These are phyloP conservation scores for Syritta pipiens DNA, from an alignment of 2,888 invertebrate genomes.

Conservation along the genomic window DNA sequence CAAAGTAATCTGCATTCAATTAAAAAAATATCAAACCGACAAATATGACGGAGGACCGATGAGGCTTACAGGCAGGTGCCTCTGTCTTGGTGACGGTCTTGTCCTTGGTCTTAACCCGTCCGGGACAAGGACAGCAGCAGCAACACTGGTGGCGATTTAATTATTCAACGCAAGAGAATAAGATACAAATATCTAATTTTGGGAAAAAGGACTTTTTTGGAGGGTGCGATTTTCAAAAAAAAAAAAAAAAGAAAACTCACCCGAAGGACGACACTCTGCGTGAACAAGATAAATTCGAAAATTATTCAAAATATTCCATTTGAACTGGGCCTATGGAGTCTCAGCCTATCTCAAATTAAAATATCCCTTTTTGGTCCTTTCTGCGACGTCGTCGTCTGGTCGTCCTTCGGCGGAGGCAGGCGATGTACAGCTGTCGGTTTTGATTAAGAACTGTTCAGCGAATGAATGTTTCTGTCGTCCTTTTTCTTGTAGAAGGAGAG, in stretches of 20 bases:
- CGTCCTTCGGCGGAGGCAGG: background rate
- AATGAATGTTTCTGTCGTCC: constrained; percentile 60
- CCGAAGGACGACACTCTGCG: constrained; percentile 7
- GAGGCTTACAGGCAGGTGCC: too few species aligned
- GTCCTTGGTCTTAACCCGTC: constrained; percentile 52
- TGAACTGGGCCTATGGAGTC: constrained; percentile 7
- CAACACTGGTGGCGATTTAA: too few species aligned
- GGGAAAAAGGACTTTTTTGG: constrained; percentile 29
- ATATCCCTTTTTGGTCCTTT: constrained; percentile 20
- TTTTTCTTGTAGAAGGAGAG: constrained; percentile 38
- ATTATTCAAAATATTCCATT: constrained; percentile 61
- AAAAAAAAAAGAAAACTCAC: too few species aligned
- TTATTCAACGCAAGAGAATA: constrained; percentile 52
- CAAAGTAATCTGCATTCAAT: constrained; percentile 67
- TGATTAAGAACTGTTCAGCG: constrained; percentile 56
- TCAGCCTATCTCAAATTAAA: too few species aligned
- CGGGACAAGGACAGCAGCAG: too few species aligned
- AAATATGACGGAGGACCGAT: constrained; percentile 42
- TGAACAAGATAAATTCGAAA: constrained; percentile 58
- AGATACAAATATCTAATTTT: constrained; percentile 46
- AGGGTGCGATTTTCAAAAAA: constrained; percentile 10
- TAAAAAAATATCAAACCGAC: constrained; percentile 62
- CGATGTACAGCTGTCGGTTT: constrained; percentile 42
- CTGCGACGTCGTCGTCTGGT: background rate
- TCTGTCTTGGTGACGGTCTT: too few species aligned